Evolutionary conservation across 1,140 invertebrate genomes (phyloP).

Genomic region (Contarinia nasturtii): DNA sequence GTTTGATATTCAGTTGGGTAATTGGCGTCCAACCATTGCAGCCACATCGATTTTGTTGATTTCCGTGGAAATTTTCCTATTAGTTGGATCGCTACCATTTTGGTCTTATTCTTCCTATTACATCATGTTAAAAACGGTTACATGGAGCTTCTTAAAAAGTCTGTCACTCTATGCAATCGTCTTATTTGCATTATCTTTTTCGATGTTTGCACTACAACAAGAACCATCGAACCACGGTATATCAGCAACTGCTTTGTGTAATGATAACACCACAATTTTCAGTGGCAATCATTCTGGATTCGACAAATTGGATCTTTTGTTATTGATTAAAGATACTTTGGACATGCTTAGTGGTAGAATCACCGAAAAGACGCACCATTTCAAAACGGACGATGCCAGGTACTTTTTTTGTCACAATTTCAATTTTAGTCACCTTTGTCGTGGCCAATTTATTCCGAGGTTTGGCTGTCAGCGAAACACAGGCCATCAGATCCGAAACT

Average conservation of each 20-base stretch:
- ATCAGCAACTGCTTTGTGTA: too few relatives aligned
- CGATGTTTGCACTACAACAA: conserved; percentile 12
- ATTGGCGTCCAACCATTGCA: conserved; percentile 32
- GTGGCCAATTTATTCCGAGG: conserved; percentile 63
- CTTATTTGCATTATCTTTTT: conserved; percentile 16
- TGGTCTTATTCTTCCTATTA: not conserved
- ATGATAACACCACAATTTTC: too few relatives aligned
- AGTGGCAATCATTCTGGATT: too few relatives aligned
- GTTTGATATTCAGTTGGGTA: conserved; percentile 25
- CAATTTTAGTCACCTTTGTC: conserved; percentile 55
- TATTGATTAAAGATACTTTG: too few relatives aligned
- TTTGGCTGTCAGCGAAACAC: conserved; percentile 60
- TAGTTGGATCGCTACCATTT: not conserved
- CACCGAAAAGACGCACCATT: too few relatives aligned
- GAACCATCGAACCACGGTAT: conserved; percentile 17
- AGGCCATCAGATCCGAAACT: conserved; percentile 50
- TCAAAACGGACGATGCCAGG: too few relatives aligned
- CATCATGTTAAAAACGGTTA: not conserved
- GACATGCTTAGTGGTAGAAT: too few relatives aligned
- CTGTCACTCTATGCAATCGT: not conserved
- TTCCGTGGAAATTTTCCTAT: conserved; percentile 31
- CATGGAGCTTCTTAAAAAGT: not conserved
- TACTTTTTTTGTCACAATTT: too few relatives aligned
- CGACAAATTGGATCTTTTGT: too few relatives aligned
- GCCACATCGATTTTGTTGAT: conserved; percentile 51